These are phyloP conservation scores for Dryobota labecula DNA, from an alignment of 2,888 invertebrate genomes.

Conservation along the genomic window DNA sequence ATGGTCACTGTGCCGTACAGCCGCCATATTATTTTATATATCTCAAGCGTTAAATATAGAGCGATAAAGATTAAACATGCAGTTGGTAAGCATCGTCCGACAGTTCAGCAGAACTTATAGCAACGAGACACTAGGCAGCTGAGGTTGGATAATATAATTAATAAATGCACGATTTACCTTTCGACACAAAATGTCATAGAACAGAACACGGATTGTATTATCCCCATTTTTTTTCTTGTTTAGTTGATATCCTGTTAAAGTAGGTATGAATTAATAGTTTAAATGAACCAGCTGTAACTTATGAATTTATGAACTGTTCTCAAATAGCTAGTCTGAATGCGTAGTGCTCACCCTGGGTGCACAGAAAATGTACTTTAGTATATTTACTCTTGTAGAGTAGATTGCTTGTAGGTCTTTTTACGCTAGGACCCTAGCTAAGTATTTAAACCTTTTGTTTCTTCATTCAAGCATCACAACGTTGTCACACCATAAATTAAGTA, in stretches of 20 bases:
- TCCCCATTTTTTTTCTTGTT: slow-evolving; percentile 76
- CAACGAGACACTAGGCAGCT: background rate
- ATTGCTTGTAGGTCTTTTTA: background rate
- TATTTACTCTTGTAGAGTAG: too few relatives aligned
- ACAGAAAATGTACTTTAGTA: background rate
- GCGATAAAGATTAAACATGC: too few relatives aligned
- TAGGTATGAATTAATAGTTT: background rate
- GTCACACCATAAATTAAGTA: background rate
- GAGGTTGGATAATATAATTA: background rate
- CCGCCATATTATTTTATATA: background rate
- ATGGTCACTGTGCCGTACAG: background rate
- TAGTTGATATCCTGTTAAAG: slow-evolving; percentile 49
- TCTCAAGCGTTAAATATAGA: background rate
- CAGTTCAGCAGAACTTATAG: background rate
- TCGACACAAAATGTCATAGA: slow-evolving; percentile 84
- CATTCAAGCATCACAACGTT: too few relatives aligned
- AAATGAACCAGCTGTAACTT: background rate
- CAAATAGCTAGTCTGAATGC: background rate
- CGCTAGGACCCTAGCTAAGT: background rate
- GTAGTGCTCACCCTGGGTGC: too few relatives aligned
- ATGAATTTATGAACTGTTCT: background rate
- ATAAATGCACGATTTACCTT: slow-evolving; percentile 73
- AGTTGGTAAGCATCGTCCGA: background rate
- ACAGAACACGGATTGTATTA: slow-evolving; percentile 83
- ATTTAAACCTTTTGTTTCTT: background rate